Conservation (phyloP, 2,797 vertebrate genomes). For the Odontamblyopus rebecca region DNA sequence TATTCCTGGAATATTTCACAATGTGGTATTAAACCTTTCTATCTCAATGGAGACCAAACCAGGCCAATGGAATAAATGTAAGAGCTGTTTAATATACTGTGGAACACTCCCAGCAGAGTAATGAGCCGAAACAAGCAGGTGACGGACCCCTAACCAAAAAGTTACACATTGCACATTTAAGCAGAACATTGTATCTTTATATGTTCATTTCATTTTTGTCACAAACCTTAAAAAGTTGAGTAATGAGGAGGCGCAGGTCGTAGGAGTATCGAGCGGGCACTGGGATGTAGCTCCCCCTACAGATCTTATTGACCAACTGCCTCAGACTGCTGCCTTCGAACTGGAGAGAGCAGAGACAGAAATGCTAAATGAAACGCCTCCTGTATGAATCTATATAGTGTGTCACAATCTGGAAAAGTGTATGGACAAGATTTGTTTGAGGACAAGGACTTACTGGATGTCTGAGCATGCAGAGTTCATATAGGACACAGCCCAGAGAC, state of each 20-base stretch:
- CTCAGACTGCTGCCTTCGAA: conserved; percentile 85
- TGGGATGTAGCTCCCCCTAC: conserved; percentile 82
- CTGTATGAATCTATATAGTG: background rate
- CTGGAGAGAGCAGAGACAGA: conserved; percentile 61
- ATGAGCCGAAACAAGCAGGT: too few relatives aligned
- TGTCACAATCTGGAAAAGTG: background rate
- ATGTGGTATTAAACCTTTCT: too few relatives aligned
- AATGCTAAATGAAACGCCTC: background rate
- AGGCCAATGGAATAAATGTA: too few relatives aligned
- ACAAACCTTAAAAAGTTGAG: conserved; percentile 85
- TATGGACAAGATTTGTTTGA: too few relatives aligned
- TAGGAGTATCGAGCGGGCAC: conserved; percentile 79
- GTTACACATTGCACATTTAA: too few relatives aligned
- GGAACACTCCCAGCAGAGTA: too few relatives aligned
- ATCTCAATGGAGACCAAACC: too few relatives aligned
- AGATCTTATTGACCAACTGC: conserved; percentile 88
- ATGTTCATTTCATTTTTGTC: too few relatives aligned
- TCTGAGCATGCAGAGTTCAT: conserved; percentile 89
- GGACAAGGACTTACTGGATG: conserved; percentile 85
- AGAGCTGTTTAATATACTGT: too few relatives aligned
- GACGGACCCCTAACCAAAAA: too few relatives aligned
- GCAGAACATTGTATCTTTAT: too few relatives aligned
- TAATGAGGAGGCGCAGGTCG: conserved; percentile 79
- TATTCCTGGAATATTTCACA: too few relatives aligned
- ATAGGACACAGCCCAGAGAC: conserved; percentile 94